Percentiles rank a stretch among this genome's conserved stretches.
Evolutionary conservation across 2,113 vertebrate genomes (phyloP).

Genomic region (Anhinga rufa): DNA sequence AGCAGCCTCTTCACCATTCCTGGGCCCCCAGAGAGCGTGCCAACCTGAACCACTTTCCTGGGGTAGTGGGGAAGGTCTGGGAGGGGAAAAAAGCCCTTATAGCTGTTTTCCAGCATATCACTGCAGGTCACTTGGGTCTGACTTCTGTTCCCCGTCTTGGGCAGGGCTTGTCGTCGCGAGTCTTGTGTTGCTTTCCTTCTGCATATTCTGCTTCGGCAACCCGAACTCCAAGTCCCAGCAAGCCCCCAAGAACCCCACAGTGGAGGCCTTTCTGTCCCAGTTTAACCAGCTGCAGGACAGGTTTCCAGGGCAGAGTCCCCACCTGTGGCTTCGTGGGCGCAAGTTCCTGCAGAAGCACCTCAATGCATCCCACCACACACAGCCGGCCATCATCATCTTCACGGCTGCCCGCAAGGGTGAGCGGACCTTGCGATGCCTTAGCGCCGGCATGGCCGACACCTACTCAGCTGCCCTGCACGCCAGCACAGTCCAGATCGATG

Average conservation of each 20-base stretch:
- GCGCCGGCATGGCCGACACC: conserved; percentile 70
- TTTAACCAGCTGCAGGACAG: conserved; percentile 68
- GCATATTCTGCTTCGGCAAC: not conserved
- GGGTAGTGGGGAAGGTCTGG: not conserved
- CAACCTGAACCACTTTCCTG: not conserved
- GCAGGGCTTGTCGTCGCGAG: not conserved
- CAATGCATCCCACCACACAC: conserved; percentile 62
- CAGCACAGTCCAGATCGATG: conserved; percentile 74
- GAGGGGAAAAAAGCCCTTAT: not conserved
- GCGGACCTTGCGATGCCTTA: conserved; percentile 83
- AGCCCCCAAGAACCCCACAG: not conserved
- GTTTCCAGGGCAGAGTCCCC: conserved; percentile 81
- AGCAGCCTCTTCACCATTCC: not conserved
- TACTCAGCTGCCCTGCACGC: conserved; percentile 73
- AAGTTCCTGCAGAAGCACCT: conserved; percentile 86
- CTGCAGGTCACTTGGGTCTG: not conserved
- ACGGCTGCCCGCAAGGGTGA: conserved; percentile 72
- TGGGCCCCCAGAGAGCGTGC: not conserved
- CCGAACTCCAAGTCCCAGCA: conserved; percentile 13
- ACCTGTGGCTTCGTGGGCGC: conserved; percentile 81
- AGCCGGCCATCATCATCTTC: conserved; percentile 88
- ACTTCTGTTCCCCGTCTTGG: not conserved
- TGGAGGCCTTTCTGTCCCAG: conserved; percentile 69
- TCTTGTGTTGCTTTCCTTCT: not conserved
- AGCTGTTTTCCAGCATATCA: not conserved